These are phyloP conservation scores for Torymus texanus DNA, from an alignment of 2,888 invertebrate species.

Conservation along the genomic window DNA sequence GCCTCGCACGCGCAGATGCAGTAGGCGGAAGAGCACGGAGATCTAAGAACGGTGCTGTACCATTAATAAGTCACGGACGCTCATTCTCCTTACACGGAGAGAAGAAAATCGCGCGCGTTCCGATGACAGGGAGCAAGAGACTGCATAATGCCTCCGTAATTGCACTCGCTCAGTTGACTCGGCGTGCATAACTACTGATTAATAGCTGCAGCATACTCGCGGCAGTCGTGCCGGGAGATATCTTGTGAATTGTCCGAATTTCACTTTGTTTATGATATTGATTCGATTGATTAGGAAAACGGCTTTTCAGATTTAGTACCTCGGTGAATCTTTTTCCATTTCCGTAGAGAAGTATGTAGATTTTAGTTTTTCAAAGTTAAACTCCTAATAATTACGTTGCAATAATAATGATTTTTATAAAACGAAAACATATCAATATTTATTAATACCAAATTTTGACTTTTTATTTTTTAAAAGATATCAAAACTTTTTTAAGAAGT, in stretches of 20 bases:
- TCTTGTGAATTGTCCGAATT: background rate
- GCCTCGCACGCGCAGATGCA: no score
- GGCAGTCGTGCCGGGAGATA: no score
- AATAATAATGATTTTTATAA: no score
- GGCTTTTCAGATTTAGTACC: background rate
- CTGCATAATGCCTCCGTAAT: conserved; percentile 17
- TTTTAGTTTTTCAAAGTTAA: no score
- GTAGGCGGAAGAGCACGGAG: background rate
- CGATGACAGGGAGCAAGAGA: background rate
- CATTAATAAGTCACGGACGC: background rate
- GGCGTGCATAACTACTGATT: conserved; percentile 34
- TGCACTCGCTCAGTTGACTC: conserved; percentile 1
- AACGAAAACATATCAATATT: no score
- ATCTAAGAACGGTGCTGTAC: background rate
- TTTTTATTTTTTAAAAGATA: no score
- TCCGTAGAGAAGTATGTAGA: no score
- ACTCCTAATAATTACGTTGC: no score
- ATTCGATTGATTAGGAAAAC: conserved; percentile 23
- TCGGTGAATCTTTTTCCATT: background rate
- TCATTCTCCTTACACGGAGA: background rate
- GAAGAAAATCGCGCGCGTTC: conserved; percentile 1
- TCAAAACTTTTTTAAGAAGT: no score
- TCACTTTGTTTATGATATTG: conserved; percentile 34
- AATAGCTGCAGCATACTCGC: background rate
- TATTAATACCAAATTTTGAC: no score